Evolutionary conservation across 1,140 invertebrate genomes (phyloP), one percentile per base, ranked within the genome.

Genomic region (Aphelenchoides fujianensis): DNA sequence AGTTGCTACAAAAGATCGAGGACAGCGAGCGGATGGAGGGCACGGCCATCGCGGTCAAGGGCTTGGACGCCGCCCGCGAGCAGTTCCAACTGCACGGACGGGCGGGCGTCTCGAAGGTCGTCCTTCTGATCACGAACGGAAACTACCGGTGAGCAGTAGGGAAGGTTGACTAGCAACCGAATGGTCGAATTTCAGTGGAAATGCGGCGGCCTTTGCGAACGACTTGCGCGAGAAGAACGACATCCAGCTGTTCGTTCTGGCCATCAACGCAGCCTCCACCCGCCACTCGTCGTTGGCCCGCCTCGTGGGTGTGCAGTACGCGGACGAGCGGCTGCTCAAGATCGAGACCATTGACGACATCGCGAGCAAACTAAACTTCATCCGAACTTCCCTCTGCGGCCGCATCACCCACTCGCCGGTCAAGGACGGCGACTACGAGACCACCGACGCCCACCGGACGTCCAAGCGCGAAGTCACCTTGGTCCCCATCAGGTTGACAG

Each of bases 101-200:
- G 0, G 28, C 28, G 16, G 72, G 70, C 31, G 82, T 74, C 0
- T 69, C 74, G 1, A 70, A 72, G 48, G 81, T 84, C 32, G 71
- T 83, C n/a, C 34, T 83, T 37, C 32, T 83, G 59, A 74, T 83
- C 48, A 83, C 82, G 2, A 83, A 83, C 41, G 82, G 82, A 53
- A 82, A 79, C 23, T 80, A 83, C 67, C 16, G 80, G 81, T 81
- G 63, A n/a, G 1, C 28, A 31, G 3, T 64, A 32, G 3, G 5
- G n/a, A 73, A 76, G 16, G 23, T 64, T 63, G 7, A 12, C 16
- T 66, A 28, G 63, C 19, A 55, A 16, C 3, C 32, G 9, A 67
- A 32, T 23, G n/a, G 5, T 1, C n/a, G n/a, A 48, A 27, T 3
- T 80, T 71, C 30, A 84, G 82, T 54, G 81, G 82, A 67, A 83